phyloP scores from a whole-genome alignment of 2,888 invertebrate species.

The Psylliodes chrysocephalus region DNA sequence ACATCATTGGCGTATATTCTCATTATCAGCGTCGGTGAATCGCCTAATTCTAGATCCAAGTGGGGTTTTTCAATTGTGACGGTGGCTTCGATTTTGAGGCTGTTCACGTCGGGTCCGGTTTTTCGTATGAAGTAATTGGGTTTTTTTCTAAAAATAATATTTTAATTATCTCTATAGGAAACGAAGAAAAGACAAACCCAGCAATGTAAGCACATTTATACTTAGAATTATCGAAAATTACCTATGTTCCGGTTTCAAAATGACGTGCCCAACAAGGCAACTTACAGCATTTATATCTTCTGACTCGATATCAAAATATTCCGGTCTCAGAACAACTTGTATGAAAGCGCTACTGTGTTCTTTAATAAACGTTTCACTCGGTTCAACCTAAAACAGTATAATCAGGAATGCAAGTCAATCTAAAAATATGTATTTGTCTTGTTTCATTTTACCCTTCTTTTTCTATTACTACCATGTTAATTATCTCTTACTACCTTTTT shows the following conservation, averaged over 20 bases:
- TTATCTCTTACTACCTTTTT: no score
- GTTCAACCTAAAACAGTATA: conserved; percentile 37
- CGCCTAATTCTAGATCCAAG: conserved; percentile 43
- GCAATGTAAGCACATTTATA: no score
- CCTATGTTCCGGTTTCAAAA: not conserved
- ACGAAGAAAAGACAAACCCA: no score
- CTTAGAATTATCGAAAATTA: no score
- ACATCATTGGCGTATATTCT: conserved; percentile 50
- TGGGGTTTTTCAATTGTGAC: conserved; percentile 45
- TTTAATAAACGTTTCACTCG: conserved; percentile 35
- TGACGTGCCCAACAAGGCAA: conserved; percentile 40
- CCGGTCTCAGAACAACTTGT: conserved; percentile 41
- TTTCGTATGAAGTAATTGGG: conserved; percentile 50
- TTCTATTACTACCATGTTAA: no score
- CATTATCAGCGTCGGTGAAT: conserved; percentile 30
- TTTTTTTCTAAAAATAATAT: conserved; percentile 46
- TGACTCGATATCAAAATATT: conserved; percentile 12
- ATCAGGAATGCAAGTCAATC: no score
- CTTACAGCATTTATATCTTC: conserved; percentile 34
- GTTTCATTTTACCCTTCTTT: no score
- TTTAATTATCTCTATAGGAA: no score
- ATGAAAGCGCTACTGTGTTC: conserved; percentile 30
- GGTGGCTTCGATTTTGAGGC: conserved; percentile 41
- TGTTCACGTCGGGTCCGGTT: conserved; percentile 33
- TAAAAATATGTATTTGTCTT: no score